phyloP scores from a whole-genome alignment of 2,888 invertebrate genomes.

The Orthonychiurus folsomi region DNA sequence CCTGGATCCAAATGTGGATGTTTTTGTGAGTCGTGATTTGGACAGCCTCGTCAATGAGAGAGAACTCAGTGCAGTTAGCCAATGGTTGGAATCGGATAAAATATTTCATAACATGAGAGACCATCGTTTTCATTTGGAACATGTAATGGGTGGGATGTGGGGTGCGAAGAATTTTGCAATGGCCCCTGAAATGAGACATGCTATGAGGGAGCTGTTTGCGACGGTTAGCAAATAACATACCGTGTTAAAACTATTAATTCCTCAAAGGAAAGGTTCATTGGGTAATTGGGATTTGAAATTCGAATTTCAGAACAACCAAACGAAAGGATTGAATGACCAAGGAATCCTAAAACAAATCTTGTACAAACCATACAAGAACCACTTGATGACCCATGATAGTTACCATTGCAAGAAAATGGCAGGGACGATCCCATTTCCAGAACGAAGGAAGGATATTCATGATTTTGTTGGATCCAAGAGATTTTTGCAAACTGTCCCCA shows the following conservation, averaged over 20 bases:
- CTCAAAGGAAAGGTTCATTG: neutral
- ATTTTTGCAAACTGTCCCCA: neutral
- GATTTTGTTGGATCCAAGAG: neutral
- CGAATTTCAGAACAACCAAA: neutral
- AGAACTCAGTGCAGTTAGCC: neutral
- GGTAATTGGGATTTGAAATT: neutral
- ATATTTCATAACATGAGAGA: neutral
- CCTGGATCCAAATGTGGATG: neutral
- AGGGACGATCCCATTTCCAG: neutral
- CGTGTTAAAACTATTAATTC: neutral
- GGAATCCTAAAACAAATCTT: neutral
- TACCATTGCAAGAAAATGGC: neutral
- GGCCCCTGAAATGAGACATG: neutral
- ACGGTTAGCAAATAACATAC: neutral
- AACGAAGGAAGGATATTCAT: neutral
- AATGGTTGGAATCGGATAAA: neutral
- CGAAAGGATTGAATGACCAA: neutral
- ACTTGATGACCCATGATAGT: neutral
- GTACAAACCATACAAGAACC: neutral
- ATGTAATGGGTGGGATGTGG: neutral
- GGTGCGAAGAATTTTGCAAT: neutral
- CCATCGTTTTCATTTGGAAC: neutral
- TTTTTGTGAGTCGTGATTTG: neutral
- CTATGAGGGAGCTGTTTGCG: neutral
- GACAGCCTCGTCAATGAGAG: neutral